These are phyloP conservation scores for Montipora capricornis DNA, from an alignment of 64 coral and sea anemone genomes.

Conservation along the genomic window DNA sequence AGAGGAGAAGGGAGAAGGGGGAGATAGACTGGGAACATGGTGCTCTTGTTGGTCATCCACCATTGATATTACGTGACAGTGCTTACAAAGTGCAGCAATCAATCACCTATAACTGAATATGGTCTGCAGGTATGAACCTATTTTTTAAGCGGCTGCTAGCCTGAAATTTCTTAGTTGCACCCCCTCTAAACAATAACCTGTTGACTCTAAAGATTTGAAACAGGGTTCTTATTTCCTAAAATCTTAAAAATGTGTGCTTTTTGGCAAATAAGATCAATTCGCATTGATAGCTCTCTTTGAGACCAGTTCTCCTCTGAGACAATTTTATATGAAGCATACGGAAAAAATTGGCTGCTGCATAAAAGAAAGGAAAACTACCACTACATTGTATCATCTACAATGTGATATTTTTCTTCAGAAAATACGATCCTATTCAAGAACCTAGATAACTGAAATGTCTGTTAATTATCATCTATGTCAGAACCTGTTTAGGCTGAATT, in stretches of 20 bases:
- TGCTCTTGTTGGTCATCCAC: neutral
- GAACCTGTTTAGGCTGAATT: neutral
- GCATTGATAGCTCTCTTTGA: neutral
- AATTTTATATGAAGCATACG: neutral
- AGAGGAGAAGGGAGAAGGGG: neutral
- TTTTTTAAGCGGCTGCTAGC: neutral
- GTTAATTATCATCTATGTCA: too few species aligned
- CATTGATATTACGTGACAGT: neutral
- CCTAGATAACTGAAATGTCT: too few species aligned
- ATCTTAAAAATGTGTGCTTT: neutral
- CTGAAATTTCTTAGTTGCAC: neutral
- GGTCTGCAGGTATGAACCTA: conserved; percentile 1
- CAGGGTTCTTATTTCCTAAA: neutral
- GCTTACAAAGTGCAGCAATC: neutral
- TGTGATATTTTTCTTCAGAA: too few species aligned
- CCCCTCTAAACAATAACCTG: neutral
- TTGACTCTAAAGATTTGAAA: neutral
- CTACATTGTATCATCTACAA: too few species aligned
- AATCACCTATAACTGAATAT: neutral
- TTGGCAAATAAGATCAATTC: neutral
- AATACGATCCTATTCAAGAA: too few species aligned
- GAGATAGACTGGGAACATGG: neutral
- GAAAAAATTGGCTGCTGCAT: neutral
- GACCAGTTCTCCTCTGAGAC: neutral
- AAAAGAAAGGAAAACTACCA: neutral